A percentile compares a stretch with the other conserved stretches of the same genome.
These are phyloP conservation scores for Antheraea pernyi DNA, from an alignment of 1,140 invertebrate species.

Conservation along the genomic window DNA sequence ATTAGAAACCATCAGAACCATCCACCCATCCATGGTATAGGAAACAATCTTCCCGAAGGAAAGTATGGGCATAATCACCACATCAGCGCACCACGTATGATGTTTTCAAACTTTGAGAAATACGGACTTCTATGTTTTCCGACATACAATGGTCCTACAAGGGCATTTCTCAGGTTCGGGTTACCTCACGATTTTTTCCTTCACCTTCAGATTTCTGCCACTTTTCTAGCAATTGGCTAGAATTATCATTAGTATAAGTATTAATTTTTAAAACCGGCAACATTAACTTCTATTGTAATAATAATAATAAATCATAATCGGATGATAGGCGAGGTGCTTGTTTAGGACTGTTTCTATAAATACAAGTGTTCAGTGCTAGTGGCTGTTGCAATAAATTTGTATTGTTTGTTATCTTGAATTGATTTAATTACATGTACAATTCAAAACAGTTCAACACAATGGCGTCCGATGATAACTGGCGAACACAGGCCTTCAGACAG, in stretches of 20 bases:
- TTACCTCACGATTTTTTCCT: no score
- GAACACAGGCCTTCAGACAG: constrained; percentile 58
- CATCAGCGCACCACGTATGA: no score
- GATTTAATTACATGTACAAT: constrained; percentile 40
- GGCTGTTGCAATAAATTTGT: not conserved
- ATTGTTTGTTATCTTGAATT: not conserved
- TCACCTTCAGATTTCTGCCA: no score
- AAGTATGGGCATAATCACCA: no score
- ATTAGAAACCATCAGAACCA: no score
- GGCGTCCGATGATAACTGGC: constrained; percentile 66
- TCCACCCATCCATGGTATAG: no score
- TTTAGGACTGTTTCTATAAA: not conserved
- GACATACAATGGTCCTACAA: no score
- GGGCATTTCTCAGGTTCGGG: no score
- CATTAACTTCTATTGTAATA: not conserved
- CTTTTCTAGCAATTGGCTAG: not conserved
- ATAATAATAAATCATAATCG: not conserved
- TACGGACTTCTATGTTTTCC: no score
- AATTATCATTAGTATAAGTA: not conserved
- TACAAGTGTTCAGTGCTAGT: constrained; percentile 1
- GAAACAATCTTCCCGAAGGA: no score
- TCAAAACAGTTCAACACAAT: constrained; percentile 42
- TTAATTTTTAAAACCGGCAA: no score
- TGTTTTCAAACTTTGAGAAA: no score
- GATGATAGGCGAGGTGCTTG: not conserved